Evolutionary conservation across 2,888 invertebrate species (phyloP).

Genomic region (Drosophila multiciliata): DNA sequence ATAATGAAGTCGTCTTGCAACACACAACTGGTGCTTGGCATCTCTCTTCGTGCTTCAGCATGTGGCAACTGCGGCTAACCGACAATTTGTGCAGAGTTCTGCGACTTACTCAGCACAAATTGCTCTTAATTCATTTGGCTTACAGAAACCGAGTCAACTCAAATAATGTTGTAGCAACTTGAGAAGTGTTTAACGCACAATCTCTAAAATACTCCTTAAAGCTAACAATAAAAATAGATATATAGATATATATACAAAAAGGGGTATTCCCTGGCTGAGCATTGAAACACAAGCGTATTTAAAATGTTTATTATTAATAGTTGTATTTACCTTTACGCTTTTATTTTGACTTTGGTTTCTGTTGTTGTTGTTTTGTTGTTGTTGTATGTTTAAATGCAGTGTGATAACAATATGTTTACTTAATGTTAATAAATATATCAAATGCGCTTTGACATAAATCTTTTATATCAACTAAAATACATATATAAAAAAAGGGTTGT

Average conservation of each 20-base stretch:
- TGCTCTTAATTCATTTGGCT: conserved; percentile 62
- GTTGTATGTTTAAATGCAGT: conserved; percentile 66
- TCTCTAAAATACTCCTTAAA: neutral
- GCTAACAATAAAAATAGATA: neutral
- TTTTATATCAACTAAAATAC: conserved; percentile 51
- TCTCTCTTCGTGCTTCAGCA: conserved; percentile 62
- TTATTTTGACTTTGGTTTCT: conserved; percentile 48
- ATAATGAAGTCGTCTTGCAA: conserved; percentile 66
- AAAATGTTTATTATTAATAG: conserved; percentile 74
- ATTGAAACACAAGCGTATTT: conserved; percentile 41
- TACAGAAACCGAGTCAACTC: conserved; percentile 34
- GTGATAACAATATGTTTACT: conserved; percentile 79
- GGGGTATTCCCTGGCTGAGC: neutral
- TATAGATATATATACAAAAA: neutral
- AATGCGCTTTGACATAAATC: conserved; percentile 44
- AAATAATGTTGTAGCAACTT: conserved; percentile 13
- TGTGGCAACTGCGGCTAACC: conserved; percentile 77
- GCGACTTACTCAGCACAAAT: conserved; percentile 55
- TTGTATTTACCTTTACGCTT: conserved; percentile 68
- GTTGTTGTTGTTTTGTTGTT: conserved; percentile 27
- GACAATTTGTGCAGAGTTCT: conserved; percentile 78
- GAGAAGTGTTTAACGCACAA: neutral
- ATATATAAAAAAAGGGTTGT: conserved; percentile 30
- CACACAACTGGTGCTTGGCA: conserved; percentile 23
- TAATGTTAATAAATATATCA: conserved; percentile 77